phyloP scores from a whole-genome alignment of 2,888 invertebrate species.

The Microctonus hyperodae region DNA sequence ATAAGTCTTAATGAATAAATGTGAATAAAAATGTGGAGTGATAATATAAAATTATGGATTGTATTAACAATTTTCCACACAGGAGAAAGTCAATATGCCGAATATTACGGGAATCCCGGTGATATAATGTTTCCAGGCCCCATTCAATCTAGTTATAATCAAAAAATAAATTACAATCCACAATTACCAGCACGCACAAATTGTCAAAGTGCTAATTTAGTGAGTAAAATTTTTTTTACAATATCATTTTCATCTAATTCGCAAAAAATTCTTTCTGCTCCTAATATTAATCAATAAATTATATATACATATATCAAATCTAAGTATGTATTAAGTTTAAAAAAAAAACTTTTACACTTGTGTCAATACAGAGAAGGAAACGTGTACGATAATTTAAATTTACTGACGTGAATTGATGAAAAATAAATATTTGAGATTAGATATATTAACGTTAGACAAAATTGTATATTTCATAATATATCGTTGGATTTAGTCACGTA shows the following conservation, averaged over 20 bases:
- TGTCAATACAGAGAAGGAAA: not conserved
- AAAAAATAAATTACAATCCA: not conserved
- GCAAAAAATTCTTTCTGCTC: not conserved
- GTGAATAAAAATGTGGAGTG: conserved; percentile 6
- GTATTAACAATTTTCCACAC: conserved; percentile 33
- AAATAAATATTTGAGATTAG: not conserved
- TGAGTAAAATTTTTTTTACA: conserved; percentile 30
- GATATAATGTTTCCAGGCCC: conserved; percentile 43
- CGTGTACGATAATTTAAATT: not conserved
- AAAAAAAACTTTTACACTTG: not conserved
- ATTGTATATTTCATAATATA: not conserved
- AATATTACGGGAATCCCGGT: conserved; percentile 33
- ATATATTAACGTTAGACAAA: not conserved
- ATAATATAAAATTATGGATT: conserved; percentile 32
- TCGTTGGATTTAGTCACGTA: not conserved
- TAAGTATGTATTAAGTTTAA: not conserved
- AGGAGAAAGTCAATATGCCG: conserved; percentile 31
- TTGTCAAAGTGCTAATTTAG: conserved; percentile 13
- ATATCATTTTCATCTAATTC: not conserved
- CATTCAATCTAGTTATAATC: not conserved
- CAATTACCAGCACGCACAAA: conserved; percentile 9
- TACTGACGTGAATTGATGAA: not conserved
- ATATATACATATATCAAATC: too few species aligned
- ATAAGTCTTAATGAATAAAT: not conserved
- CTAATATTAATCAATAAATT: not conserved